Evolutionary conservation across 2,888 invertebrate species (phyloP).

Genomic region (Tanypteryx hageni): DNA sequence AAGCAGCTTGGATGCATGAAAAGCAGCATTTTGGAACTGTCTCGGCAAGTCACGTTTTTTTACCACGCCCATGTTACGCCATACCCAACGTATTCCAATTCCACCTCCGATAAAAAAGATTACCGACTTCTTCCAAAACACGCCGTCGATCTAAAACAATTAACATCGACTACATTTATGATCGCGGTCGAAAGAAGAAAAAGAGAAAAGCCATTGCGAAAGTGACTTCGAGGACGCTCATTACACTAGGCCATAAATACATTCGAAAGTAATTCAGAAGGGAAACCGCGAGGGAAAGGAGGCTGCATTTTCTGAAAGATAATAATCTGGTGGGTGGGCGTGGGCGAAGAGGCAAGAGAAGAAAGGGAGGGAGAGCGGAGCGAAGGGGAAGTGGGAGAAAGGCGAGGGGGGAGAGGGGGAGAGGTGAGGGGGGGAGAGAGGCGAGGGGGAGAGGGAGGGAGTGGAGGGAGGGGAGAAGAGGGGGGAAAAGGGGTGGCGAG

Average conservation of each 20-base stretch:
- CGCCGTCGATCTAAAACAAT: not conserved
- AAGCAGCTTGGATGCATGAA: too few species aligned
- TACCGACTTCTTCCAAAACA: not conserved
- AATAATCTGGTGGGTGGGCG: slow-evolving; percentile 5
- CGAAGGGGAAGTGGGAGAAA: not conserved
- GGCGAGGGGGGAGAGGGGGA: not conserved
- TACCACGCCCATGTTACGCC: too few species aligned
- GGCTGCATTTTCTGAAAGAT: not conserved
- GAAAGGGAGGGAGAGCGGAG: not conserved
- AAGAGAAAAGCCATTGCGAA: not conserved
- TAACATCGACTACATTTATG: not conserved
- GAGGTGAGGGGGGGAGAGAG: not conserved
- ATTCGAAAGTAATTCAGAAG: slow-evolving; percentile 31
- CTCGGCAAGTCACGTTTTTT: too few species aligned
- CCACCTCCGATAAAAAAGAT: not conserved
- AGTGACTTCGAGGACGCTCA: not conserved
- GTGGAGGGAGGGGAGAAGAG: not conserved
- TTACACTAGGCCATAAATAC: slow-evolving; percentile 16
- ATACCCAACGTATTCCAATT: too few species aligned
- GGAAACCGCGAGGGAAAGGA: too few species aligned
- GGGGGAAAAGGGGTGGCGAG: not conserved
- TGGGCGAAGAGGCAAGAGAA: not conserved
- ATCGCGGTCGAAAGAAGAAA: not conserved
- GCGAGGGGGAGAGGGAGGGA: not conserved
- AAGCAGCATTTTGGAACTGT: too few species aligned